Percentiles rank a stretch among this genome's conserved stretches.
Conservation (phyloP, 2,797 vertebrate species). For the Propithecus perrieri region DNA sequence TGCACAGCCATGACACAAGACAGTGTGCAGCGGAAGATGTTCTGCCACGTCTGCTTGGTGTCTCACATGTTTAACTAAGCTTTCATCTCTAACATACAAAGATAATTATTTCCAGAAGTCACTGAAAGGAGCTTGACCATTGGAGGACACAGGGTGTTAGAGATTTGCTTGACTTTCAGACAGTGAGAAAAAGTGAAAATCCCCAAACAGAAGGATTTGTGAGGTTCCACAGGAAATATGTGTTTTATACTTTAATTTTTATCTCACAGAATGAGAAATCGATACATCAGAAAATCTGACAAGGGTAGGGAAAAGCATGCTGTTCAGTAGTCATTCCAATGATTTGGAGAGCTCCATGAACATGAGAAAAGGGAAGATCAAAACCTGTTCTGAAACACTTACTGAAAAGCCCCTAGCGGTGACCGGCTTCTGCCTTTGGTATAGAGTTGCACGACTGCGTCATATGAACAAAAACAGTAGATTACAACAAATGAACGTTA, state of each 20-base stretch:
- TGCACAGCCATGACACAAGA: constrained; percentile 70
- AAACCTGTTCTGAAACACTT: background rate
- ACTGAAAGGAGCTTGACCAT: constrained; percentile 48
- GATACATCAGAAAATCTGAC: background rate
- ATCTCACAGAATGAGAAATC: constrained; percentile 28
- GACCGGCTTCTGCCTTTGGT: background rate
- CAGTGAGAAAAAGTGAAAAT: constrained; percentile 22
- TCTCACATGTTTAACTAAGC: constrained; percentile 78
- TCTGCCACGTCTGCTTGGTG: constrained; percentile 78
- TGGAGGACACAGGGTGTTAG: background rate
- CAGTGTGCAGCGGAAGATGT: constrained; percentile 63
- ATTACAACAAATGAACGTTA: background rate
- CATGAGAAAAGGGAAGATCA: background rate
- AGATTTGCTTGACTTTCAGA: constrained; percentile 27
- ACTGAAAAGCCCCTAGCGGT: background rate
- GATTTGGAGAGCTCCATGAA: background rate
- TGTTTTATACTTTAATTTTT: constrained; percentile 43
- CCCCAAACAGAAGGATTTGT: constrained; percentile 25
- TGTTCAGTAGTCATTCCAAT: background rate
- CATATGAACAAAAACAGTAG: background rate
- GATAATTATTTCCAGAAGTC: constrained; percentile 82
- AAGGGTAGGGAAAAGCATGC: background rate
- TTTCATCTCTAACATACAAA: constrained; percentile 81
- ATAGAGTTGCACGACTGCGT: background rate
- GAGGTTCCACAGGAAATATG: constrained; percentile 45